Base-by-base conservation (phyloP, 2,888 invertebrate species). In the Minunthozetes semirufus region DNA sequence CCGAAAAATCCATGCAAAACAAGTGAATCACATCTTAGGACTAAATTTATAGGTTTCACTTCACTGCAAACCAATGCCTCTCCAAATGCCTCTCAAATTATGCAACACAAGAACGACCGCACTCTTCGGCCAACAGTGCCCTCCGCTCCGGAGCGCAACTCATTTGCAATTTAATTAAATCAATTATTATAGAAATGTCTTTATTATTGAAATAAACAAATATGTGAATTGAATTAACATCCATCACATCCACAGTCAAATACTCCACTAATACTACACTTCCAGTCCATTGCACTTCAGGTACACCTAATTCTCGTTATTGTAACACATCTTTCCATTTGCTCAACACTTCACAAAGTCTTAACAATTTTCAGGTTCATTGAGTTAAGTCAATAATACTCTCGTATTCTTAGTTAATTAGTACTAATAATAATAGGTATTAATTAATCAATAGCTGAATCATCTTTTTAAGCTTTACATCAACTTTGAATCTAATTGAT, bases 1-100 rank as follows among this genome's bases (percentile, higher is more conserved):
- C 66, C 66, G 66, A 6, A 66, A 66, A 66, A 66, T 66, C 66
- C 42, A 66, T 66, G 66, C 66, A 66, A 66, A 66, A 42, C 66
- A 42, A 66, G 38, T 66, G 66, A 42, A 66, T 59, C 59, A 66
- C 66, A 38, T 66, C 42, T 66, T 19, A 22, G n/a, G n/a, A n/a
- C 13, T 66, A 66, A 66, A 66, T 66, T 66, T 66, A 66, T 66
- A 66, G 66, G 66, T 66, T 66, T 29, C 29, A 15, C 42, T 29
- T 66, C 9, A 59, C 59, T 59, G 59, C 25, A 25, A 13, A 25
- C 29, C 25, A 59, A 59, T 59, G 59, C 22, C 59, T 59, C 13
- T n/a, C 19, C 8, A 25, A 19, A n/a, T n/a, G 19, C 8, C 53
- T 11, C 29, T 29, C 56, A n/a, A 59, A 59, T 59, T 59, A 59